Conservation (phyloP, 1,140 invertebrate genomes). For the Phymastichus coffea region DNA sequence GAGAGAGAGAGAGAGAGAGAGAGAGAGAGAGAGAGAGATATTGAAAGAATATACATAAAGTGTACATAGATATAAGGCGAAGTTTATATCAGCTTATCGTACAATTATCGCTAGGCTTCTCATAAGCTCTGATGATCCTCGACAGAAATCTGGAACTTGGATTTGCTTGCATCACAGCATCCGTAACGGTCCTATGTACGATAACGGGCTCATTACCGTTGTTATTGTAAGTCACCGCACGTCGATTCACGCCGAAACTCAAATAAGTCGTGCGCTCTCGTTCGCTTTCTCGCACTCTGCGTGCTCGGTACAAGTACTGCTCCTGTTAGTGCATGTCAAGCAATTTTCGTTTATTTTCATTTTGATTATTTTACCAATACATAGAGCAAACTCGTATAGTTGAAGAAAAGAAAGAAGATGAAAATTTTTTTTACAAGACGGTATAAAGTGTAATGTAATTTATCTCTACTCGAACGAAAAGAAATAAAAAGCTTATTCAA, state of each 20-base stretch:
- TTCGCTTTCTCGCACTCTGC: constrained; percentile 8
- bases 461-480: neutral
- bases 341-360: no score
- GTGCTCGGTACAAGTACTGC: constrained; percentile 25
- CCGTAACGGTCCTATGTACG: constrained; percentile 37
- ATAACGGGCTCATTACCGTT: constrained; percentile 55
- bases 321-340: no score
- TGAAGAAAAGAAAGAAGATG: neutral
- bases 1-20: no score
- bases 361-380: no score
- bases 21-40: no score
- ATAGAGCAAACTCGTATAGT: neutral
- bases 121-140: constrained; percentile 36
- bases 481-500: neutral
- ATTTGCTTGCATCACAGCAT: constrained; percentile 17
- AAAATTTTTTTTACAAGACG: neutral
- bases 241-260: constrained; percentile 49
- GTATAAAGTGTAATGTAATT: no score
- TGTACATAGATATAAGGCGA: no score
- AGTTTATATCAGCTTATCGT: no score
- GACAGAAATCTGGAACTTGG: constrained; percentile 24
- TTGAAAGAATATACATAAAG: no score
- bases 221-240: constrained; percentile 51
- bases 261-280: constrained; percentile 42
- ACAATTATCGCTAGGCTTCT: constrained; percentile 39